Evolutionary conservation across 2,113 vertebrate genomes (phyloP), one percentile per base, ranked within the genome.

Genomic region (Scortum barcoo): DNA sequence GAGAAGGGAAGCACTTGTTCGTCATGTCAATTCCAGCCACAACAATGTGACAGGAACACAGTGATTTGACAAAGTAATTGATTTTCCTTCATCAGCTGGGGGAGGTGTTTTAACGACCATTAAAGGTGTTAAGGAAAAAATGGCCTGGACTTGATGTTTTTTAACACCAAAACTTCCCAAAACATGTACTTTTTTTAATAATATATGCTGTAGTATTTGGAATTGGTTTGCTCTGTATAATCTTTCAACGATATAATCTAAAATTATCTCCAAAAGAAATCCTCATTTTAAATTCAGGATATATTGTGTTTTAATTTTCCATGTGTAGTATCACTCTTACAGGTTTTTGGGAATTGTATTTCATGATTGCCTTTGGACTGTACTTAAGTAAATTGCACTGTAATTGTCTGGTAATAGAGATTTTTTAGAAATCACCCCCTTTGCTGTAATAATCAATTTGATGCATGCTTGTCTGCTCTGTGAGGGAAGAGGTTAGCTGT

Each of bases 401-500:
- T 88, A 92, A 92, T 90, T 89, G 60, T 80, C 61, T 60, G 36
- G 79, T 77, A 84, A 91, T 77, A 78, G 71, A 86, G 50, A 67
- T 73, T 90, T 89, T 89, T 86, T 68, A 72, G 69, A 80, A 86
- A 85, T 90, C 63, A 46, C 65, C 79, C 54, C 76, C 79, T 89
- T 77, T 70, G 68, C 89, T 74, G 84, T 70, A 86, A 87, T 88
- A 88, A 90, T 92, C 88, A 80, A 50, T 88, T 81, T 93, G 90
- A 91, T 88, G 83, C 86, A 89, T 90, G 83, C 78, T 48, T 61
- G 68, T 89, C 90, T 76, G 81, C 67, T 75, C 72, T 46, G 78
- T 83, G 88, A 93, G 71, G 54, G 83, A 93, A 91, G 91, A 93
- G 92, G 92, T 94, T 93, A 93, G 89, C 90, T 89, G 91, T 93